These are phyloP conservation scores for Bombus turneri DNA, from an alignment of 1,140 invertebrate genomes.

Conservation along the genomic window DNA sequence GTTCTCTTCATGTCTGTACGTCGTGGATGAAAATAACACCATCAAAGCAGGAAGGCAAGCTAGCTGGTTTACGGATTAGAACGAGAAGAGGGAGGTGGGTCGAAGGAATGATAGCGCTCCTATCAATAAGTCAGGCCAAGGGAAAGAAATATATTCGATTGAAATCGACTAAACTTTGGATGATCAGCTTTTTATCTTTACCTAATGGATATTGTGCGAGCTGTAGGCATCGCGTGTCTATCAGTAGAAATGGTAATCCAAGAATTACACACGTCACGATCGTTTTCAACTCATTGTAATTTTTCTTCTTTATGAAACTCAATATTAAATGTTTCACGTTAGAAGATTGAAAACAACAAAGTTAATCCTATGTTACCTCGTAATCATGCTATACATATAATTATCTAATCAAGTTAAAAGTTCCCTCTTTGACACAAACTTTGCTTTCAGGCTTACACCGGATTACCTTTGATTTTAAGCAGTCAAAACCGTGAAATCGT, in stretches of 20 bases:
- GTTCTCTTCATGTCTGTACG: not conserved
- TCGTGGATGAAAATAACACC: constrained; percentile 61
- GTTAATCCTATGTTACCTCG: not conserved
- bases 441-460: not conserved
- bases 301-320: not conserved
- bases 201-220: constrained; percentile 47
- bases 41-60: constrained; percentile 41
- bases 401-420: not conserved
- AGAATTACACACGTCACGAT: not conserved
- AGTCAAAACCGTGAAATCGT: constrained; percentile 8
- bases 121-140: not conserved
- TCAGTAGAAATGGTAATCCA: not conserved
- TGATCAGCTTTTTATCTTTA: not conserved
- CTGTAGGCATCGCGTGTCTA: not conserved
- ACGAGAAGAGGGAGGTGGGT: not conserved
- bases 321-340: not conserved
- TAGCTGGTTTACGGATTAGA: constrained; percentile 21
- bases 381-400: not conserved
- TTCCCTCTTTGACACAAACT: not conserved
- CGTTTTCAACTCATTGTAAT: not conserved
- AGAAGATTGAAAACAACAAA: not conserved
- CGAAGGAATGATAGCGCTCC: not conserved
- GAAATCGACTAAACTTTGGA: constrained; percentile 9
- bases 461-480: constrained; percentile 40
- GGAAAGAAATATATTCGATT: not conserved